phyloP scores from a whole-genome alignment of 2,113 vertebrate genomes.

The Dolichotis patagonum region DNA sequence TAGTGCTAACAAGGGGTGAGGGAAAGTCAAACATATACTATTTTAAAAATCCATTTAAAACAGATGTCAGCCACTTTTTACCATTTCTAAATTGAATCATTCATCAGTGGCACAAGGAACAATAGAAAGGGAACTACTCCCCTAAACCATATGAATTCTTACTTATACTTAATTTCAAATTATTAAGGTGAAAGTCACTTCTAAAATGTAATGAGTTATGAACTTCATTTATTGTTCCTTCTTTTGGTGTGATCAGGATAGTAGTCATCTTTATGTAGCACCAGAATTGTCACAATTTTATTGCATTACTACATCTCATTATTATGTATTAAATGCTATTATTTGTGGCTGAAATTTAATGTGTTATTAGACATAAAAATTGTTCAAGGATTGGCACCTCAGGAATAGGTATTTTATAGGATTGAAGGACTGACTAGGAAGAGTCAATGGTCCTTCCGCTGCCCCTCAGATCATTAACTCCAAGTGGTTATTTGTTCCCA shows the following conservation, averaged over 20 bases:
- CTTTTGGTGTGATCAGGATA: slow-evolving; percentile 61
- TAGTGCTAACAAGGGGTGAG: slow-evolving; percentile 62
- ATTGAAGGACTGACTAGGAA: slow-evolving; percentile 63
- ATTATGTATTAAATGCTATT: slow-evolving; percentile 65
- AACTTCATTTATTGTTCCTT: slow-evolving; percentile 74
- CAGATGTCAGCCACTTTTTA: slow-evolving; percentile 74
- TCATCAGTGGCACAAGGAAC: slow-evolving; percentile 76
- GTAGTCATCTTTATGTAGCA: slow-evolving; percentile 30
- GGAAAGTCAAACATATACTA: slow-evolving; percentile 72
- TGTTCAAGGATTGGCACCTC: slow-evolving; percentile 64
- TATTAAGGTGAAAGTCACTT: slow-evolving; percentile 78
- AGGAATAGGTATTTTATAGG: slow-evolving; percentile 71
- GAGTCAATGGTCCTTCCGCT: slow-evolving; percentile 75
- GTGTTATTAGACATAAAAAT: slow-evolving; percentile 70
- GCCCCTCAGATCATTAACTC: slow-evolving; percentile 68
- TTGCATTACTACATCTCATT: slow-evolving; percentile 55
- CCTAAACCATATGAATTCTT: slow-evolving; percentile 70
- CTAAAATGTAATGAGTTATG: slow-evolving; percentile 74
- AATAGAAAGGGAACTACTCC: slow-evolving; percentile 77
- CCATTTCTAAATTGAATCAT: slow-evolving; percentile 81
- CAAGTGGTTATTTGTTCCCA: slow-evolving; percentile 69
- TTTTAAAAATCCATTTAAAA: slow-evolving; percentile 81
- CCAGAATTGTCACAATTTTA: slow-evolving; percentile 66
- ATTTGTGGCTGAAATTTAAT: slow-evolving; percentile 70
- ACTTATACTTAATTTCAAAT: slow-evolving; percentile 75